These are phyloP conservation scores for Carposina sasakii DNA, from an alignment of 1,140 invertebrate genomes.

Conservation along the genomic window DNA sequence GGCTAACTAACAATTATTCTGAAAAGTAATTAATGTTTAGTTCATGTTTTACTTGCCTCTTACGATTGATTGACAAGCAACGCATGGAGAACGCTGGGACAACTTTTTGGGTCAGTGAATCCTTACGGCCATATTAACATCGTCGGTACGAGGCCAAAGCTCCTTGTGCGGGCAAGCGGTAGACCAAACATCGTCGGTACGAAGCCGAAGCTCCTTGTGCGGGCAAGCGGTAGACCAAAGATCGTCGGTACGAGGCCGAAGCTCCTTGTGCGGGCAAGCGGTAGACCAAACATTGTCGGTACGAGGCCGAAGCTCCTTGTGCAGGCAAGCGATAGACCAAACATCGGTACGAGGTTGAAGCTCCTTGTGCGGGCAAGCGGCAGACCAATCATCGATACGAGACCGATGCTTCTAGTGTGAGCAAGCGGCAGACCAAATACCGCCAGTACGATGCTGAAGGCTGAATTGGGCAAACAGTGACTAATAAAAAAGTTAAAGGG, in stretches of 20 bases:
- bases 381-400: neutral
- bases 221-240: neutral
- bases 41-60: too few relatives aligned
- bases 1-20: too few relatives aligned
- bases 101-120: too few relatives aligned
- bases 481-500: too few relatives aligned
- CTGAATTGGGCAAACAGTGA: neutral
- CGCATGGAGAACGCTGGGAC: too few relatives aligned
- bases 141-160: neutral
- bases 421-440: neutral
- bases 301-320: neutral
- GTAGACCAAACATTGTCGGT: neutral
- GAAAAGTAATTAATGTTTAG: too few relatives aligned
- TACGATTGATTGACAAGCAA: too few relatives aligned
- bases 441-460: neutral
- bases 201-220: neutral
- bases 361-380: neutral
- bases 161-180: neutral
- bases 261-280: neutral
- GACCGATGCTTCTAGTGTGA: neutral
- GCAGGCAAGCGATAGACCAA: neutral
- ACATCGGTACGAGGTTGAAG: neutral
- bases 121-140: too few relatives aligned
- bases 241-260: neutral
- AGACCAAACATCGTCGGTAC: neutral